Evolutionary conservation across 2,888 invertebrate species (phyloP).

Genomic region (Coelinius sp.): DNA sequence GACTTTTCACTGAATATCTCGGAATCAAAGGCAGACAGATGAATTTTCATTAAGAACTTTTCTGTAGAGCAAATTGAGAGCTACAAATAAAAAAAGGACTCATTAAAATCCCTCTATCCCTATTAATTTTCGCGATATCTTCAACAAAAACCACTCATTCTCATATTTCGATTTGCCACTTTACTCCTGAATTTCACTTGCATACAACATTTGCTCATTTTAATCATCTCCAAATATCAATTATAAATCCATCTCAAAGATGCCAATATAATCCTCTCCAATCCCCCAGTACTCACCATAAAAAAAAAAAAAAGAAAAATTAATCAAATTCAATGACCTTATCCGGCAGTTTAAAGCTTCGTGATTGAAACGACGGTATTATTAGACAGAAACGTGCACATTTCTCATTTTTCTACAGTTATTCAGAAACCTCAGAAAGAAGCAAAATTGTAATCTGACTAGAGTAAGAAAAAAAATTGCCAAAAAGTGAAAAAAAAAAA

Average conservation of each 20-base stretch:
- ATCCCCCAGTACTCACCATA: constrained; percentile 19
- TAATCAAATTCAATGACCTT: constrained; percentile 1
- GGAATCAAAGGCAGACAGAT: not conserved
- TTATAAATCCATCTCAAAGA: not conserved
- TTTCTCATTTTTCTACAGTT: constrained; percentile 21
- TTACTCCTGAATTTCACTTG: not conserved
- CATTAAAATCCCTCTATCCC: too few relatives aligned
- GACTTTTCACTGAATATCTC: not conserved
- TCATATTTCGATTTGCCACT: not conserved
- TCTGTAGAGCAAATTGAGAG: too few relatives aligned
- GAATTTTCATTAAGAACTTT: too few relatives aligned
- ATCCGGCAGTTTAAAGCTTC: constrained; percentile 6
- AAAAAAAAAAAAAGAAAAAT: not conserved
- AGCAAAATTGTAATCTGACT: constrained; percentile 20
- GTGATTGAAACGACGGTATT: not conserved
- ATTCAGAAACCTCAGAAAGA: not conserved
- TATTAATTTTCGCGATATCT: too few relatives aligned
- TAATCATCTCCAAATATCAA: not conserved
- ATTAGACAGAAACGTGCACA: not conserved
- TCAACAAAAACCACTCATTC: not conserved
- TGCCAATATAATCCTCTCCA: not conserved
- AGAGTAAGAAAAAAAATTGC: constrained; percentile 27
- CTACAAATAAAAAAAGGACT: too few relatives aligned
- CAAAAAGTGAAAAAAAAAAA: not conserved
- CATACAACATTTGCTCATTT: not conserved